A percentile compares a stretch with the other conserved stretches of the same genome.
Evolutionary conservation across 2,797 vertebrate genomes (phyloP).

Genomic region (Syngnathus acus): DNA sequence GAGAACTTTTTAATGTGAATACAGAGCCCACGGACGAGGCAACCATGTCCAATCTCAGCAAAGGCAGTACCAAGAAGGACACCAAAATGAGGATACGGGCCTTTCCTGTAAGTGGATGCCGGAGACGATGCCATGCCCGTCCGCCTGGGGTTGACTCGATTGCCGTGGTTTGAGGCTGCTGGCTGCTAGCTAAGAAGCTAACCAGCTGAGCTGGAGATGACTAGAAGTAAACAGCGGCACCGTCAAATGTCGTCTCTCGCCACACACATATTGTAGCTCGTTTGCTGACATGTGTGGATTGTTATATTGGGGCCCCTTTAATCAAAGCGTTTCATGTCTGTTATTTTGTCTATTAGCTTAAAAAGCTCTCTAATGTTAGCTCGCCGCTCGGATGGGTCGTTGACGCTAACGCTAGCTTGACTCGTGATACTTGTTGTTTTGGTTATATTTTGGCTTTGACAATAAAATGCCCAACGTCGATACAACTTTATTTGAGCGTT

Average conservation of each 20-base stretch:
- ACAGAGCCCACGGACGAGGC: conserved; percentile 61
- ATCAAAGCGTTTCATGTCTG: conserved; percentile 3
- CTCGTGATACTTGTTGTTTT: conserved; percentile 61
- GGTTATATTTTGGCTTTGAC: conserved; percentile 6
- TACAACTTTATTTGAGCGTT: not conserved
- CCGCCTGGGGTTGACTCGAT: conserved; percentile 36
- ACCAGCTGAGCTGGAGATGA: conserved; percentile 5
- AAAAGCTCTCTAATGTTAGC: conserved; percentile 20
- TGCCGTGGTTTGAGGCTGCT: conserved; percentile 24
- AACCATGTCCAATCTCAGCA: conserved; percentile 93
- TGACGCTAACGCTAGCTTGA: conserved; percentile 37
- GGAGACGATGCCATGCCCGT: conserved; percentile 29
- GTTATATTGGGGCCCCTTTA: not conserved
- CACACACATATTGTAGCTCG: not conserved
- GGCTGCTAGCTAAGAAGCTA: not conserved
- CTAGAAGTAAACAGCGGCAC: conserved; percentile 1
- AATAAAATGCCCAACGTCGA: not conserved
- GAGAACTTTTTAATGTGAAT: conserved; percentile 72
- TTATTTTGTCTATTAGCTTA: not conserved
- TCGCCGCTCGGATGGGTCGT: conserved; percentile 7
- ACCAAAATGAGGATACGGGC: conserved; percentile 99
- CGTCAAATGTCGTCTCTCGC: not conserved
- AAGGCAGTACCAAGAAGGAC: conserved; percentile 92
- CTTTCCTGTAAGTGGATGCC: conserved; percentile 82
- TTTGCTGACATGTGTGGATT: not conserved